Evolutionary conservation across 2,888 invertebrate genomes (phyloP).

Genomic region (Synanthedon myopaeformis): DNA sequence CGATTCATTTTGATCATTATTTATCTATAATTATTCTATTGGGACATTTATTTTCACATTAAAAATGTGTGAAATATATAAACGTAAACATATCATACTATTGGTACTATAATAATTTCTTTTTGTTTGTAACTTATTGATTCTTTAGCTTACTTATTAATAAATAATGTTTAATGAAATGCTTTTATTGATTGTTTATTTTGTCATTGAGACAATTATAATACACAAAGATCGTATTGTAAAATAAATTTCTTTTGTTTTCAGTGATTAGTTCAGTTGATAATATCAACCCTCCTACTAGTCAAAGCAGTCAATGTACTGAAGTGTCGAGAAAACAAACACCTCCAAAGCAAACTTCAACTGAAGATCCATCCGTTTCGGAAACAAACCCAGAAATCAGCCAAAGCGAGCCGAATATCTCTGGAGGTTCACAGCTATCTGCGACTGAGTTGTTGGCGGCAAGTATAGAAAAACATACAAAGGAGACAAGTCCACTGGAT

Average conservation of each 20-base stretch:
- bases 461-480: slow-evolving; percentile 55
- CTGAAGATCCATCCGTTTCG: slow-evolving; percentile 18
- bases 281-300: slow-evolving; percentile 53
- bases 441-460: slow-evolving; percentile 53
- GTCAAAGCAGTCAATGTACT: slow-evolving; percentile 42
- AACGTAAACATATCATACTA: too few relatives aligned
- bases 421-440: slow-evolving; percentile 29
- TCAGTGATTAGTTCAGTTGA: slow-evolving; percentile 41
- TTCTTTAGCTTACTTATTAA: too few relatives aligned
- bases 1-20: too few relatives aligned
- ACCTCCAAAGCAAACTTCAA: slow-evolving; percentile 18
- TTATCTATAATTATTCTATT: too few relatives aligned
- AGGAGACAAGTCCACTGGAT: slow-evolving; percentile 24
- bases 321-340: slow-evolving; percentile 26
- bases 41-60: too few relatives aligned
- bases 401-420: slow-evolving; percentile 22
- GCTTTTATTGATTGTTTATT: too few relatives aligned
- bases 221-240: too few relatives aligned
- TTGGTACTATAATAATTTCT: too few relatives aligned
- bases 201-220: too few relatives aligned
- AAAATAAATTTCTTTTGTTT: neutral
- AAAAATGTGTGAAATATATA: too few relatives aligned
- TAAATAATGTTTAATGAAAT: too few relatives aligned
- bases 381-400: slow-evolving; percentile 26
- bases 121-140: too few relatives aligned